phyloP scores from a whole-genome alignment of 1,140 invertebrate species.

The Drosophila nigromelanica region DNA sequence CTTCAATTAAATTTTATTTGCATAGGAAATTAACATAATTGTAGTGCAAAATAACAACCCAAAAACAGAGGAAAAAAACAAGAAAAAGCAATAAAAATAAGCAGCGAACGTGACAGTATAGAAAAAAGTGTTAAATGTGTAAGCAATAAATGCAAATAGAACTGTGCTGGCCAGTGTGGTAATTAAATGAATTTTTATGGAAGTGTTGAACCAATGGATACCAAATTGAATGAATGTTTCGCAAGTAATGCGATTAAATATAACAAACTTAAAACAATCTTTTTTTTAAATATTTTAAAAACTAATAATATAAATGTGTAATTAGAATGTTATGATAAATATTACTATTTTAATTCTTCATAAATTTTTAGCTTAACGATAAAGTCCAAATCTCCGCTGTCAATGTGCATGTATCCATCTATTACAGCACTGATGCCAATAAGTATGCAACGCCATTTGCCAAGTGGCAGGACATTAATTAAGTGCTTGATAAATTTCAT shows the following conservation, averaged over 20 bases:
- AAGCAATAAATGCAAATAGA: conserved; percentile 63
- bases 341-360: no score
- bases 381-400: no score
- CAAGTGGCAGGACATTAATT: conserved; percentile 53
- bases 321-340: no score
- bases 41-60: conserved; percentile 76
- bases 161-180: conserved; percentile 46
- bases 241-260: conserved; percentile 9
- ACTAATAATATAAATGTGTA: no score
- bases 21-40: conserved; percentile 84
- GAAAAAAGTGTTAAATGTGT: conserved; percentile 64
- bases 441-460: conserved; percentile 30
- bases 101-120: conserved; percentile 65
- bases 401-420: background rate
- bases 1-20: conserved; percentile 84
- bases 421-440: conserved; percentile 3
- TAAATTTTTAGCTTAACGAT: no score
- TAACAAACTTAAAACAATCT: no score
- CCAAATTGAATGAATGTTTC: conserved; percentile 25
- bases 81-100: conserved; percentile 72
- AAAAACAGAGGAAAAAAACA: conserved; percentile 34
- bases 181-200: conserved; percentile 61
- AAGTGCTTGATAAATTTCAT: conserved; percentile 72
- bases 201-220: conserved; percentile 16
- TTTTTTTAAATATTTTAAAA: no score